Base-by-base conservation (phyloP, 2,797 vertebrate genomes). In the Chaetophractus vellerosus region DNA sequence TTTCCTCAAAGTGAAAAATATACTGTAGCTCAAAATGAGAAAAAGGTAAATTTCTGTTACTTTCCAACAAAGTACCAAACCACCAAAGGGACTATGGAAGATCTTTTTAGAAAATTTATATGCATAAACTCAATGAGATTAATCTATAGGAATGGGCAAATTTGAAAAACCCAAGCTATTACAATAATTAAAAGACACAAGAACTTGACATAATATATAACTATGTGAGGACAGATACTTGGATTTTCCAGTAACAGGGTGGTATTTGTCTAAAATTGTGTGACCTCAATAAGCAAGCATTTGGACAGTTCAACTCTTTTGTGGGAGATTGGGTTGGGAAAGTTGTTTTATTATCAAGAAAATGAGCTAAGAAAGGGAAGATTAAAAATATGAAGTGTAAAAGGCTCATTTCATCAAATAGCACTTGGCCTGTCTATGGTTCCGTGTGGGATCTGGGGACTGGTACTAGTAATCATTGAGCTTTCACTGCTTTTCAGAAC, bases 211-310 rank as follows among this genome's bases (percentile, higher is more conserved):
- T 21, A 1, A 91, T 52, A 72, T 80, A 84, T 94, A 95, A 96
- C 96, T 95, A 96, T 96, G 79, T 97, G 96, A 98, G 82, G 76
- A 93, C 55, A 93, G 75, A 57, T 96, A 96, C 86, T 97, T 97
- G 18, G 0, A 79, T 94, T 97, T 97, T 94, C 94, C 95, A 97
- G 92, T 93, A 97, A 96, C 59, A 92, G 48, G 63, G 82, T 78
- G 59, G 48, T 88, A 94, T 97, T 97, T 96, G 84, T 94, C 96
- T 96, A 97, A 97, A 76, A 96, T 81, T 96, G 55, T 78, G 96
- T 97, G 74, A 97, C 88, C 80, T 97, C 50, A 93, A 86, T 97
- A 96, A 88, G 41, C 85, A 97, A 98, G 81, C 72, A 87, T 96
- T 97, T 96, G 79, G 90, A 93, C 98, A 97, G 78, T 89, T 89